Conservation (phyloP, 1,140 invertebrate species). For the Caenorhabditis tropicalis region DNA sequence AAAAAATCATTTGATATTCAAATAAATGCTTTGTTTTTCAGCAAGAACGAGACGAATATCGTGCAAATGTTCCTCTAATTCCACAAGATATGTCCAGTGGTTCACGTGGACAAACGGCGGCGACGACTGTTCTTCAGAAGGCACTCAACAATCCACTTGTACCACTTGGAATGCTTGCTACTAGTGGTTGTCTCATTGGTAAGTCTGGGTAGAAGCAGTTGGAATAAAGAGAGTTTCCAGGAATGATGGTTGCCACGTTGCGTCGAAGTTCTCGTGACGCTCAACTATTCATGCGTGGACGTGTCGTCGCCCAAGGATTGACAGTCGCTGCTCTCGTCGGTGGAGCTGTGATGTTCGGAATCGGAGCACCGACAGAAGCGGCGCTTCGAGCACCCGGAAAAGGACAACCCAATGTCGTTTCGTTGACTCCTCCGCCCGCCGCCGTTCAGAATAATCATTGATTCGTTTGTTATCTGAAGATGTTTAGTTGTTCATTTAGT, state of each 20-base stretch:
- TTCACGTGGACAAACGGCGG: not conserved
- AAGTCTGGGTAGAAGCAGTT: conserved; percentile 9
- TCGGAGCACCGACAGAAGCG: conserved; percentile 13
- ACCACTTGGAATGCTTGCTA: conserved; percentile 63
- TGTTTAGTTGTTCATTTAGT: not conserved
- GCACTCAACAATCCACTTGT: conserved; percentile 62
- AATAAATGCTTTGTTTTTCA: not conserved
- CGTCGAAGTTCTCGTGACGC: conserved; percentile 60
- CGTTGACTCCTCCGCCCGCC: not conserved
- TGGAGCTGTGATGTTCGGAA: conserved; percentile 54
- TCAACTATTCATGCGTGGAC: conserved; percentile 63
- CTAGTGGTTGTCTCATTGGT: conserved; percentile 64
- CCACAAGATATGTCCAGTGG: conserved; percentile 52
- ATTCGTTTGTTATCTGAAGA: not conserved
- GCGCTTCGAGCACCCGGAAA: conserved; percentile 21
- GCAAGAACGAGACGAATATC: conserved; percentile 38
- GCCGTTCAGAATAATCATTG: conserved; percentile 1
- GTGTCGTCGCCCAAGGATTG: conserved; percentile 59
- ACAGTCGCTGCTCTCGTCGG: conserved; percentile 63
- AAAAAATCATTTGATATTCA: not conserved
- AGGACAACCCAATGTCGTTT: not conserved
- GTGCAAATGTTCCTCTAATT: conserved; percentile 39
- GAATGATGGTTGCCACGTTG: conserved; percentile 61
- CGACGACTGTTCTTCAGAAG: conserved; percentile 51
- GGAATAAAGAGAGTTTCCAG: conserved; percentile 52